Base-by-base conservation (phyloP, 2,797 vertebrate species). In the Erpetoichthys calabaricus region DNA sequence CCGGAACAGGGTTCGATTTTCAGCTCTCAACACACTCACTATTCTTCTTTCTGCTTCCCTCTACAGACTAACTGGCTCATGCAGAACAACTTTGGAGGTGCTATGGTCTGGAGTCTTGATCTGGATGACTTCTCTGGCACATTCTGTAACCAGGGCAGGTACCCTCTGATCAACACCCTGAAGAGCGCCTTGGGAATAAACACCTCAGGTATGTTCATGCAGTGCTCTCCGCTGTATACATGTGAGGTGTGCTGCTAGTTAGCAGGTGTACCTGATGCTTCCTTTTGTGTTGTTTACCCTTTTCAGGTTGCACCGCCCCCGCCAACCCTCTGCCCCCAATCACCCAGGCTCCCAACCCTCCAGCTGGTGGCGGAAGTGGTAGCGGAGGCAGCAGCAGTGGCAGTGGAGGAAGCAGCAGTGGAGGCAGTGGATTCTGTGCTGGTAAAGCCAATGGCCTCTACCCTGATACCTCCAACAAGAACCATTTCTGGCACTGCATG, bases 111-210 rank as follows among this genome's bases (percentile, higher is more conserved):
- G 68, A 60, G 56, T 51, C 62, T 67, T 53, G 73, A 77, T 57
- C 56, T 80, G 64, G 79, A 85, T 49, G 76, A 86, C 64, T 85
- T 86, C 70, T 78, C 56, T 6, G 78, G 79, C 44, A 70, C 69
- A 57, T 83, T 84, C 74, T 84, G 79, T 60, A 71, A 77, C 51
- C 65, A 80, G 70, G 79, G 76, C 56, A 73, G 9, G 74, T 80
- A 80, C 53, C 77, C 79, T n/a, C 70, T 85, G 52, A 78, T 79
- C 71, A 82, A 66, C 62, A 71, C 74, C 56, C 58, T 86, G 57
- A 81, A 81, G 73, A 75, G 59, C 9, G 74, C 69, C 44, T 59
- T 80, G 42, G 73, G 71, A 42, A 66, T 73, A 51, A 5, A 9
- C 50, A 51, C 50, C 50, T 9, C 51, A 53, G 7, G 2, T 3